Evolutionary conservation across 2,113 vertebrate genomes (phyloP).

Genomic region (Scalopus aquaticus): DNA sequence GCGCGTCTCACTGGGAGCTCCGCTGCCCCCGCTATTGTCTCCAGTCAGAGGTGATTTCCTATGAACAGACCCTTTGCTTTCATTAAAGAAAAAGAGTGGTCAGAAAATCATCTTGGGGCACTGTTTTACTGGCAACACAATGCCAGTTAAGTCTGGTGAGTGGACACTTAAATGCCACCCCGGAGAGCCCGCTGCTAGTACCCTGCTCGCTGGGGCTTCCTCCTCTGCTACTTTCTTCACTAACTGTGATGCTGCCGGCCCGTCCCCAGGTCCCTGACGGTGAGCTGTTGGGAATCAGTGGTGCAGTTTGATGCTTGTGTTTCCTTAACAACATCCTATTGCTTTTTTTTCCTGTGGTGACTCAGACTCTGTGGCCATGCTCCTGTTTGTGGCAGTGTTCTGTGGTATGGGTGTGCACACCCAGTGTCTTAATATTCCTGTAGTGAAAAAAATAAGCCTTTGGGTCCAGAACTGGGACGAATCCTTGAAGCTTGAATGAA

Average conservation of each 20-base stretch:
- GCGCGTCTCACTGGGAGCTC: constrained; percentile 39
- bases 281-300: background rate
- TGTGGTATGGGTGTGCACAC: background rate
- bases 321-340: background rate
- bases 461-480: background rate
- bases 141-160: background rate
- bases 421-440: background rate
- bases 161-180: background rate
- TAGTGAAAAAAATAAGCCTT: background rate
- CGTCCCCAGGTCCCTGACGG: background rate
- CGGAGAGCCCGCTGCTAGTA: background rate
- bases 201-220: background rate
- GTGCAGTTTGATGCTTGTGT: fast-evolving
- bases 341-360: background rate
- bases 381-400: background rate
- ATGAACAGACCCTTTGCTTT: background rate
- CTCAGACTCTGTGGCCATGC: background rate
- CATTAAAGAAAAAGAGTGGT: background rate
- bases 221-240: fast-evolving
- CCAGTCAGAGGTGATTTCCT: background rate
- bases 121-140: background rate
- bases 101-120: background rate
- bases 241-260: background rate
- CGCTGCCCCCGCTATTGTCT: background rate
- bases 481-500: background rate